These are phyloP conservation scores for Leptogaster cylindrica DNA, from an alignment of 2,888 invertebrate genomes.

Conservation along the genomic window DNA sequence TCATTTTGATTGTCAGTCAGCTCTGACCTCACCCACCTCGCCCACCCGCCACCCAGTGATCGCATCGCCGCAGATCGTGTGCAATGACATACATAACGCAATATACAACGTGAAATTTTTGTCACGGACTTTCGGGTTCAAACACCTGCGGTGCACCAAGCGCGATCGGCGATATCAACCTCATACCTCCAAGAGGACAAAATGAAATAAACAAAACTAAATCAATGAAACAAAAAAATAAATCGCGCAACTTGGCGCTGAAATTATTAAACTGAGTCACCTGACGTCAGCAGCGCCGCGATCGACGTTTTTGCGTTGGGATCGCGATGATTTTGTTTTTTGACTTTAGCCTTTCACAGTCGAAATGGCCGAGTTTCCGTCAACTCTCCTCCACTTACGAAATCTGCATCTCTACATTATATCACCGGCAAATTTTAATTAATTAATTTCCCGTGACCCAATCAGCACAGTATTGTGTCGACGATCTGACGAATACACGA, in stretches of 20 bases:
- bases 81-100: conserved; percentile 33
- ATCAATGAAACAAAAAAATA: conserved; percentile 7
- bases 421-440: background rate
- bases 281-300: conserved; percentile 12
- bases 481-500: too few species aligned
- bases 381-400: background rate
- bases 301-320: conserved; percentile 2
- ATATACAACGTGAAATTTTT: conserved; percentile 35
- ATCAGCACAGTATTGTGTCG: too few species aligned
- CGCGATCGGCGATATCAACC: conserved; percentile 10
- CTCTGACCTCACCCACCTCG: background rate
- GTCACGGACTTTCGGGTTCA: conserved; percentile 39
- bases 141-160: conserved; percentile 36
- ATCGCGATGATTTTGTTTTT: conserved; percentile 17
- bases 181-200: too few species aligned
- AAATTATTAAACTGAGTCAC: conserved; percentile 26
- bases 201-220: too few species aligned
- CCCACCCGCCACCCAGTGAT: conserved; percentile 1
- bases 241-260: background rate
- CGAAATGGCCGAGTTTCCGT: background rate
- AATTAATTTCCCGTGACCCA: background rate
- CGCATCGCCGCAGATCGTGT: background rate
- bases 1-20: conserved; percentile 1
- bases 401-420: conserved; percentile 13
- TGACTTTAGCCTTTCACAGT: background rate